Percentiles rank a stretch among this genome's conserved stretches.
Evolutionary conservation across 2,113 vertebrate genomes (phyloP).

Genomic region (Ophiodon elongatus): DNA sequence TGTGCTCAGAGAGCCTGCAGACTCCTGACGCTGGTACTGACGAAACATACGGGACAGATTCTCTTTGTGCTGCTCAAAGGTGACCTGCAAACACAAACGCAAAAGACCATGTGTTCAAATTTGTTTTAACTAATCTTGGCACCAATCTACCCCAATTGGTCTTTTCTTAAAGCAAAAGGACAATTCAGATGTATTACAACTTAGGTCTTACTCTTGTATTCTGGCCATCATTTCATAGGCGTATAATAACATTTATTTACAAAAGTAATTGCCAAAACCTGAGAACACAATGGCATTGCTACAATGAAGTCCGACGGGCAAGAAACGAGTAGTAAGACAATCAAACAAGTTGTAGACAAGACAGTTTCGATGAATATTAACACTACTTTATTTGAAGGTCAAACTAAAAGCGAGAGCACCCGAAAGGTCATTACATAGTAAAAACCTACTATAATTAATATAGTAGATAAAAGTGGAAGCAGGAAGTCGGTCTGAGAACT

Average conservation of each 20-base stretch:
- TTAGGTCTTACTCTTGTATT: neutral
- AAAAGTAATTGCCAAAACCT: neutral
- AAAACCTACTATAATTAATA: neutral
- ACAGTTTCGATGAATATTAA: neutral
- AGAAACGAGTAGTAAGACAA: neutral
- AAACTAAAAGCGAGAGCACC: neutral
- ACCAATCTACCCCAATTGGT: neutral
- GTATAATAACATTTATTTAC: neutral
- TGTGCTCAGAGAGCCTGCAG: conserved; percentile 73
- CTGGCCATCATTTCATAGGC: conserved; percentile 23
- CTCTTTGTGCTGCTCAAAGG: conserved; percentile 97
- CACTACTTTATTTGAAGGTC: neutral
- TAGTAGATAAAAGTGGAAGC: neutral
- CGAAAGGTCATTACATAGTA: neutral
- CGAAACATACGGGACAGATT: conserved; percentile 90
- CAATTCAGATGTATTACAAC: neutral
- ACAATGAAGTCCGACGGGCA: neutral
- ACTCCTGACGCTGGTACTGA: conserved; percentile 89
- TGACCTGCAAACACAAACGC: conserved; percentile 87
- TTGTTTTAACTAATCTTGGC: neutral
- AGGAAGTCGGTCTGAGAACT: neutral
- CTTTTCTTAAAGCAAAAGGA: neutral
- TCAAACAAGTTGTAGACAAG: neutral
- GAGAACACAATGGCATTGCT: neutral
- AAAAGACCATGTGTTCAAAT: neutral